Conservation (phyloP, 2,113 vertebrate genomes). For the Ursus arctos region DNA sequence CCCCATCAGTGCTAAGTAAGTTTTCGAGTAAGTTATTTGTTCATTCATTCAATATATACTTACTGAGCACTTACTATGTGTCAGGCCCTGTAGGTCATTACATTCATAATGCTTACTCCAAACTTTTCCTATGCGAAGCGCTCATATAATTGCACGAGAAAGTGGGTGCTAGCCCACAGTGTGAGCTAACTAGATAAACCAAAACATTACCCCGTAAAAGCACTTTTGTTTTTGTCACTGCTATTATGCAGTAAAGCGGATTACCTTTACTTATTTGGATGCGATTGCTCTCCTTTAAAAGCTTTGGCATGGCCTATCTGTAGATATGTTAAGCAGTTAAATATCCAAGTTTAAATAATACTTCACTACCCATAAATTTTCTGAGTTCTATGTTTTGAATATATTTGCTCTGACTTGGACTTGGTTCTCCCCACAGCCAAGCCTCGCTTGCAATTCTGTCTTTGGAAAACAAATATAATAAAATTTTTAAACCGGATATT, state of each 20-base stretch:
- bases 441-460: not conserved
- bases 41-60: not conserved
- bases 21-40: not conserved
- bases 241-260: not conserved
- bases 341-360: constrained; percentile 41
- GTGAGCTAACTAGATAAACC: not conserved
- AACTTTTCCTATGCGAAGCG: not conserved
- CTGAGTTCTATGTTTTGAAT: not conserved
- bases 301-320: not conserved
- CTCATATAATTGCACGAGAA: not conserved
- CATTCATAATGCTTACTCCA: not conserved
- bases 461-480: not conserved
- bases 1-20: not conserved
- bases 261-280: not conserved
- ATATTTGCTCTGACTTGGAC: not conserved
- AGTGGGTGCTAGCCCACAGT: not conserved
- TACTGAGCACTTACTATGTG: not conserved
- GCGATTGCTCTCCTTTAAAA: not conserved
- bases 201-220: not conserved
- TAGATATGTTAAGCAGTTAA: constrained; percentile 11
- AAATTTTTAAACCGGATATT: not conserved
- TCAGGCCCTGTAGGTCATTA: not conserved
- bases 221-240: not conserved
- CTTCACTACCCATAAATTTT: constrained; percentile 10
- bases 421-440: not conserved